Base-by-base conservation (phyloP, 2,113 vertebrate genomes). In the Mugil cephalus region DNA sequence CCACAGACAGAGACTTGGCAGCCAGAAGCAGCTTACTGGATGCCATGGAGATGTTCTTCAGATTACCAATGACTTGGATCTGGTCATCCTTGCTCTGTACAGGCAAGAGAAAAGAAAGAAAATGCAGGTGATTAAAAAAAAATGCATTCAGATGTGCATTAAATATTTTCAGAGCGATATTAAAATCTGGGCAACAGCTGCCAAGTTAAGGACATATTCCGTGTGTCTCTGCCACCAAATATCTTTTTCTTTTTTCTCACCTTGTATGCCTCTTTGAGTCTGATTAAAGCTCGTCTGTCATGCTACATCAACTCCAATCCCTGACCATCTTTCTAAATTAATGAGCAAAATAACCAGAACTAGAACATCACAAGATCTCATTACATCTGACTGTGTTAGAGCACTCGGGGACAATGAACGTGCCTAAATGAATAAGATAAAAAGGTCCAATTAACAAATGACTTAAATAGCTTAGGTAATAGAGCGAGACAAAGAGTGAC, bases 31-130 rank as follows among this genome's bases (percentile, higher is more conserved):
- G 93, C 85, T 99, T 99, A 92, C 97, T 99, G 86, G 98, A 99
- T 3, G 98, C 97, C 98, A 99, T 99, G 0, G 98, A 99, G 90
- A 99, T 99, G 75, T 97, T 99, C 91, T 99, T 99, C 74, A 99
- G 95, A 91, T 99, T 99, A 48, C 98, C 96, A 82, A 99, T 97
- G 65, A 99, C 97, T 88, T 99, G 97, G 81, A 99, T 96, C 93
- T 99, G 97, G 92, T 99, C 98, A n/a, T 99, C 98, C 89, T 97
- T 96, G 8, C 94, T 96, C 98, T 99, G 92, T 1, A 87, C 76
- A 86, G 58, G 21, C 13, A 72, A 65, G 47, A 4, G 48, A 58
- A 17, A 78, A 55, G 4, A 21, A 50, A 61, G n/a, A 56, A 43
- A 47, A 62, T 30, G 52, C 19, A 70, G 6, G 50, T 52, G 8